A percentile compares a stretch with the other conserved stretches of the same genome.
Evolutionary conservation across 2,797 vertebrate species (phyloP).

Genomic region (Cottoperca gobio): DNA sequence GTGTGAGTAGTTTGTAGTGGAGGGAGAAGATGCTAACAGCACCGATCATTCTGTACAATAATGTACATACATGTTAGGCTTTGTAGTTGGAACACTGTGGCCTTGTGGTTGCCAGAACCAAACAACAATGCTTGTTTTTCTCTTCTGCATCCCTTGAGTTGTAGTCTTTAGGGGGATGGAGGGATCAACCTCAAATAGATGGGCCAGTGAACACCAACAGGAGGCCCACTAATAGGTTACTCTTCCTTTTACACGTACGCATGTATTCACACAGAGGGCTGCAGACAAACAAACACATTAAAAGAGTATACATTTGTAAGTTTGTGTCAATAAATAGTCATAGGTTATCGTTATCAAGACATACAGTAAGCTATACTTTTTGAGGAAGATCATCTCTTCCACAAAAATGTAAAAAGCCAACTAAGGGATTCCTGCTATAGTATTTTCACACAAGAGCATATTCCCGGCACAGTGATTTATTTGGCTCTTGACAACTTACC

Average conservation of each 20-base stretch:
- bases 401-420: background rate
- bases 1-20: background rate
- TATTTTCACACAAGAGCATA: background rate
- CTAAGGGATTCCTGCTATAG: background rate
- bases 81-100: slow-evolving; percentile 54
- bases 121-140: slow-evolving; percentile 60
- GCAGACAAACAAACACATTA: background rate
- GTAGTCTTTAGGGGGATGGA: slow-evolving; percentile 43
- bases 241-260: slow-evolving; percentile 30
- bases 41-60: slow-evolving; percentile 18
- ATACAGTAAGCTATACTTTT: background rate
- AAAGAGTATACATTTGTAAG: background rate
- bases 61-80: slow-evolving; percentile 24
- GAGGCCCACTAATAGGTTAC: slow-evolving; percentile 36
- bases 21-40: background rate
- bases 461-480: slow-evolving; percentile 32
- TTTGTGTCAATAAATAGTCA: background rate
- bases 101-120: slow-evolving; percentile 30
- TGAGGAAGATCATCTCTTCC: background rate
- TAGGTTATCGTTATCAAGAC: background rate
- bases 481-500: slow-evolving; percentile 37
- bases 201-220: slow-evolving; percentile 57
- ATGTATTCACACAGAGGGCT: slow-evolving; percentile 4
- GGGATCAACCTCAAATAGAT: slow-evolving; percentile 51
- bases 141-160: slow-evolving; percentile 32